Percentiles rank a stretch among this genome's conserved stretches.
These are phyloP conservation scores for Chouioia cunea DNA, from an alignment of 2,888 invertebrate genomes.

Conservation along the genomic window DNA sequence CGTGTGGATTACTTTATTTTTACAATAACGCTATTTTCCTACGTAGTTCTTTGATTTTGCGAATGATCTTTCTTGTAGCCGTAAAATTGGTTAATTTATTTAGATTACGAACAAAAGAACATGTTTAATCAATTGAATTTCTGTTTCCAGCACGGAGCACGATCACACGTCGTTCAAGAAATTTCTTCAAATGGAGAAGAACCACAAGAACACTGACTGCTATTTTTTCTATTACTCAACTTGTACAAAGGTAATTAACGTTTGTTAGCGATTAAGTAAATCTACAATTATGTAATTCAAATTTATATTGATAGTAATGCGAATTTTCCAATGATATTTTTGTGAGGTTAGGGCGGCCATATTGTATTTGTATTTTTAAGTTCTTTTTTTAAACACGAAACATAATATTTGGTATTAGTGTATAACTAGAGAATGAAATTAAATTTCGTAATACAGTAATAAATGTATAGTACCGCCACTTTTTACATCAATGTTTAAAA, in stretches of 20 bases:
- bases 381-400: conserved; percentile 24
- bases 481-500: neutral
- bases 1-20: neutral
- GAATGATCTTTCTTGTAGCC: too few species aligned
- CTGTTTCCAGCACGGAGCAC: conserved; percentile 65
- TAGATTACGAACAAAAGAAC: too few species aligned
- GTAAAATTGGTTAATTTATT: too few species aligned
- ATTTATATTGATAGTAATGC: too few species aligned
- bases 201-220: conserved; percentile 85
- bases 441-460: neutral
- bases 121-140: conserved; percentile 4
- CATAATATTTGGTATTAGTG: neutral
- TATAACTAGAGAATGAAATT: neutral
- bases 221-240: conserved; percentile 91
- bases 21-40: neutral
- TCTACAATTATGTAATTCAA: too few species aligned
- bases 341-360: conserved; percentile 51
- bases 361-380: conserved; percentile 49
- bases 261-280: too few species aligned
- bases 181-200: conserved; percentile 75
- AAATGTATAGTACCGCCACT: neutral
- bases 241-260: conserved; percentile 80
- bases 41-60: too few species aligned
- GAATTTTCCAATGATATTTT: neutral
- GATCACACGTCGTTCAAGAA: conserved; percentile 65